These are phyloP conservation scores for Aegithalos caudatus DNA, from an alignment of 2,113 vertebrate species.

Conservation along the genomic window DNA sequence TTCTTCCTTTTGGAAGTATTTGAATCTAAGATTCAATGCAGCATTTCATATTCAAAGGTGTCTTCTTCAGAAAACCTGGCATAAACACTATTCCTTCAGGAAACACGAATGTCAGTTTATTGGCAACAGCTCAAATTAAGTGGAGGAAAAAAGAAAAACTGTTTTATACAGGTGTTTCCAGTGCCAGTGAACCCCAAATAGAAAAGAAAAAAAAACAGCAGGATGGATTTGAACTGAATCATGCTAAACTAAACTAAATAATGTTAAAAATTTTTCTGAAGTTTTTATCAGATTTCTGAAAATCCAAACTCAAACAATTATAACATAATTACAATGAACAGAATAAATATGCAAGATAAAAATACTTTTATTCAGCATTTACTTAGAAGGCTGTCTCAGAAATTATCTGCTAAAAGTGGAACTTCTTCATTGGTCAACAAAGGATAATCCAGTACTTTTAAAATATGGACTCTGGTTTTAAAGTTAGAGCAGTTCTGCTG, in stretches of 20 bases:
- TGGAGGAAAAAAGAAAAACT: neutral
- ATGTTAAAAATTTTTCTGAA: neutral
- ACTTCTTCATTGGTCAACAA: neutral
- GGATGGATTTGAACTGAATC: neutral
- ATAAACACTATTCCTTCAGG: neutral
- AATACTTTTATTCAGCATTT: neutral
- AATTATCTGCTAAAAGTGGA: neutral
- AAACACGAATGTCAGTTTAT: neutral
- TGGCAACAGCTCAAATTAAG: neutral
- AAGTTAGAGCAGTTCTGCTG: neutral
- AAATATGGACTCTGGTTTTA: neutral
- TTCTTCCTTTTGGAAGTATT: neutral
- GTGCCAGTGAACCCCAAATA: neutral
- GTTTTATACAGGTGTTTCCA: neutral
- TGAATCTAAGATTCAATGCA: neutral
- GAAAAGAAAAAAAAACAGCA: neutral
- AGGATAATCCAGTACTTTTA: neutral
- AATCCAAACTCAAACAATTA: neutral
- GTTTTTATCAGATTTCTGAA: neutral
- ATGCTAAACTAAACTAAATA: neutral
- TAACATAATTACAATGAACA: neutral
- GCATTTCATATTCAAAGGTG: neutral
- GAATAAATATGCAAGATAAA: neutral
- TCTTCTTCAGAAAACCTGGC: neutral
- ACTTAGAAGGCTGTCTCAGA: neutral